Conservation (phyloP, 2,797 vertebrate genomes). For the Naso thynnoides region DNA sequence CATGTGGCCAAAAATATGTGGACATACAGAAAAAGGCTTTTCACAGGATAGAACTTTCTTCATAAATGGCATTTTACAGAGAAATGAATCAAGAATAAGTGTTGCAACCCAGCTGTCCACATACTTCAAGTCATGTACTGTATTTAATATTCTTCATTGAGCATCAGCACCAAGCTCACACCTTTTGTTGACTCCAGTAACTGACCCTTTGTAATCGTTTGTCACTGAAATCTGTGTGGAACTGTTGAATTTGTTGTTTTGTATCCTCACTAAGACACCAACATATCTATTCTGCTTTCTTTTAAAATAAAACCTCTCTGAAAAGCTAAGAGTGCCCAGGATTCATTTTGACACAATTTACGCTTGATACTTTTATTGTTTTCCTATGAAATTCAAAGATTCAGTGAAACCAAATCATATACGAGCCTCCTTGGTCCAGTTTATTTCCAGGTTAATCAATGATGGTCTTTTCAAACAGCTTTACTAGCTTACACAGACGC, state of each 20-base stretch:
- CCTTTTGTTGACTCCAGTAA: constrained; percentile 30
- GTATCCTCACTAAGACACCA: no score
- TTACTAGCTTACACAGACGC: constrained; percentile 49
- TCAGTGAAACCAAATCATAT: constrained; percentile 37
- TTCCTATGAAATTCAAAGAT: constrained; percentile 41
- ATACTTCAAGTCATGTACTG: constrained; percentile 17
- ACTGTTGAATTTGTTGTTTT: constrained; percentile 34
- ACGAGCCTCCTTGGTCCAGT: constrained; percentile 36
- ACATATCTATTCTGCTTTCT: constrained; percentile 28
- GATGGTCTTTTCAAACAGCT: constrained; percentile 43
- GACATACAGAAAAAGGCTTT: background rate
- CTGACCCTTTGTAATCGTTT: constrained; percentile 18
- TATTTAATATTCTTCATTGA: constrained; percentile 2
- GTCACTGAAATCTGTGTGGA: constrained; percentile 21
- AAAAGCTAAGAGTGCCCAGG: constrained; percentile 18
- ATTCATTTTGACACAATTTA: constrained; percentile 33
- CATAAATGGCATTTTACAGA: background rate
- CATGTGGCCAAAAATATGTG: constrained; percentile 11
- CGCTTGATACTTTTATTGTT: constrained; percentile 19
- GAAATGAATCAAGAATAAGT: background rate
- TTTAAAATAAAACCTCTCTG: constrained; percentile 57
- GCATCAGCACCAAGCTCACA: background rate
- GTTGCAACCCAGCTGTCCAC: constrained; percentile 4
- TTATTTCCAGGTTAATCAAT: constrained; percentile 69
- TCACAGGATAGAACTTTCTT: background rate